Conservation (phyloP, 1,140 invertebrate genomes). For the Notospermus geniculatus region DNA sequence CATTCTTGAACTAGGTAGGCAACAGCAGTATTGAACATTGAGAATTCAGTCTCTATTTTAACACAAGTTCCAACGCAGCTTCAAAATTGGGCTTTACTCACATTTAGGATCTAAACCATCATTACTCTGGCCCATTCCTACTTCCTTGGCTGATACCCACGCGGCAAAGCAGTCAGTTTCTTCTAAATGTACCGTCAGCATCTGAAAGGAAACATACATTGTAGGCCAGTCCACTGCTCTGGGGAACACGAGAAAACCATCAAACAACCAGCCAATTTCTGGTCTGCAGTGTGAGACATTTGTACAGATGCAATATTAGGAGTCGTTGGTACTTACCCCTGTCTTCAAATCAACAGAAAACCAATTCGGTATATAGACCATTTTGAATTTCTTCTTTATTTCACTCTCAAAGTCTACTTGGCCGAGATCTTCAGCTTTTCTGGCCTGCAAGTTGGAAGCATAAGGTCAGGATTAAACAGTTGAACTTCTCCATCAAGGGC, state of each 20-base stretch:
- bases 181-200: slow-evolving; percentile 96
- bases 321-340: slow-evolving; percentile 83
- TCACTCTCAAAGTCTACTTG: slow-evolving; percentile 92
- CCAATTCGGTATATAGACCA: slow-evolving; percentile 98
- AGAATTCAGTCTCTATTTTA: not conserved
- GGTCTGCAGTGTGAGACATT: too few relatives aligned
- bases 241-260: too few relatives aligned
- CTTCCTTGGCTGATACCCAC: slow-evolving; percentile 96
- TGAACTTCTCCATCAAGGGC: too few relatives aligned
- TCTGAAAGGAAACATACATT: slow-evolving; percentile 60
- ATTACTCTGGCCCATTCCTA: slow-evolving; percentile 68
- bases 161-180: slow-evolving; percentile 97
- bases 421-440: slow-evolving; percentile 89
- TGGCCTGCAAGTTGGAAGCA: slow-evolving; percentile 64
- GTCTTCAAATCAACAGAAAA: slow-evolving; percentile 99
- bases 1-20: too few relatives aligned
- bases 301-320: too few relatives aligned
- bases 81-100: slow-evolving; percentile 40
- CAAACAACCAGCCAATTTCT: too few relatives aligned
- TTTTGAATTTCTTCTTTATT: slow-evolving; percentile 86
- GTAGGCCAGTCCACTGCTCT: too few relatives aligned
- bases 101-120: slow-evolving; percentile 83
- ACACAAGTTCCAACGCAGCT: not conserved
- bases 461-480: too few relatives aligned
- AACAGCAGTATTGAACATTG: too few relatives aligned